Evolutionary conservation across 1,140 invertebrate genomes (phyloP), one percentile per base, ranked within the genome.

Genomic region (Asobara japonica): DNA sequence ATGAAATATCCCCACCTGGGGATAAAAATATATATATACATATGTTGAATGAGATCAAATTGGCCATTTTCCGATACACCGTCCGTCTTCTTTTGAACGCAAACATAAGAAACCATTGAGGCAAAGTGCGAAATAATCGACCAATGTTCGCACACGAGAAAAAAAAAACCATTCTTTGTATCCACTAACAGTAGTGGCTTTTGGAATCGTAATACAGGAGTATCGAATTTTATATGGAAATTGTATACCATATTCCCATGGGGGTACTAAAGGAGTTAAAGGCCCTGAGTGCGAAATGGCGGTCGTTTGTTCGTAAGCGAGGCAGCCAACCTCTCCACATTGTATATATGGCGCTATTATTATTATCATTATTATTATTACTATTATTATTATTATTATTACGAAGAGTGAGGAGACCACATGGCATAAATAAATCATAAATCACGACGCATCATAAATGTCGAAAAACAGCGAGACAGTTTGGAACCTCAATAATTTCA

Each of bases 401-500:
- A 78, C 80, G 77, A 80, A 82, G 80, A 78, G 77, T 62, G 27
- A 71, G 65, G 73, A 77, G 78, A 77, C 66, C 65, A 75, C 56
- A 62, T 62, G 81, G 83, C 83, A 85, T 84, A 85, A 86, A 86
- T 85, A 86, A 86, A 85, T 76, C 84, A 78, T 86, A 86, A 85
- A 85, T 85, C 83, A 85, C 69, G 67, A 68, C 64, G 72, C 76
- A 77, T 80, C 82, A 77, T 84, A 85, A 86, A 85, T 48, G 79
- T 80, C 78, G 72, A 80, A 80, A 81, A 82, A 74, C 75, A 78
- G 78, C 78, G 77, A 83, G 83, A 83, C 81, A 84, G 78, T 82
- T 82, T 77, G 65, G 62, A 74, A 60, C 70, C 69, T 69, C 45
- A 30, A 65, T 22, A 71, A 69, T 68, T n/a, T n/a, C 20, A 36